These are phyloP conservation scores for Anableps anableps DNA, from an alignment of 2,797 vertebrate genomes.

Conservation along the genomic window DNA sequence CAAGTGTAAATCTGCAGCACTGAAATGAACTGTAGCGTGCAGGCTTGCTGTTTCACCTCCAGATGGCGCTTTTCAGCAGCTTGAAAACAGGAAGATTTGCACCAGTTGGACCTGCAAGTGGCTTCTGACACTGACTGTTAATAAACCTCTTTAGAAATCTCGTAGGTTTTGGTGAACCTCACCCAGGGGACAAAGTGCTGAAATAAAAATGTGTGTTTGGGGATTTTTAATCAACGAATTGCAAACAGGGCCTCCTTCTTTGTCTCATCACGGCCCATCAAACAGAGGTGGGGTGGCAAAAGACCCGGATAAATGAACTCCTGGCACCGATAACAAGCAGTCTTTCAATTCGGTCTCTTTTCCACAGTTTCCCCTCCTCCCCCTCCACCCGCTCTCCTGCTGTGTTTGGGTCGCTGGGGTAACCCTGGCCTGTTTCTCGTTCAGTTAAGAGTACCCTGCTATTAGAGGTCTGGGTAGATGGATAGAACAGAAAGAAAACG, in stretches of 20 bases:
- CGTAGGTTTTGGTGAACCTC: conserved; percentile 6
- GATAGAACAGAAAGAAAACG: conserved; percentile 60
- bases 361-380: conserved; percentile 18
- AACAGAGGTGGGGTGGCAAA: conserved; percentile 54
- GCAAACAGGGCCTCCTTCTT: conserved; percentile 5
- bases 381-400: conserved; percentile 49
- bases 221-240: conserved; percentile 2
- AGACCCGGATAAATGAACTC: conserved; percentile 49
- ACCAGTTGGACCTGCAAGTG: conserved; percentile 22
- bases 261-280: conserved; percentile 39
- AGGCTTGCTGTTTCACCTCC: conserved; percentile 28
- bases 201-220: not conserved
- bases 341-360: conserved; percentile 44
- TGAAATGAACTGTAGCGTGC: conserved; percentile 1
- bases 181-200: conserved; percentile 4
- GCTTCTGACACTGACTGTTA: conserved; percentile 13
- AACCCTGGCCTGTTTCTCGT: conserved; percentile 73
- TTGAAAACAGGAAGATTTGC: conserved; percentile 26
- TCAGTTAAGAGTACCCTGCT: conserved; percentile 80
- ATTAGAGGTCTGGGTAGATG: conserved; percentile 80
- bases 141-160: conserved; percentile 12
- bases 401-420: conserved; percentile 75
- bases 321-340: conserved; percentile 60
- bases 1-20: conserved; percentile 20
- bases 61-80: conserved; percentile 59